Evolutionary conservation across 2,797 vertebrate species (phyloP), one percentile per base, ranked within the genome.

Genomic region (Esox masquinongy): DNA sequence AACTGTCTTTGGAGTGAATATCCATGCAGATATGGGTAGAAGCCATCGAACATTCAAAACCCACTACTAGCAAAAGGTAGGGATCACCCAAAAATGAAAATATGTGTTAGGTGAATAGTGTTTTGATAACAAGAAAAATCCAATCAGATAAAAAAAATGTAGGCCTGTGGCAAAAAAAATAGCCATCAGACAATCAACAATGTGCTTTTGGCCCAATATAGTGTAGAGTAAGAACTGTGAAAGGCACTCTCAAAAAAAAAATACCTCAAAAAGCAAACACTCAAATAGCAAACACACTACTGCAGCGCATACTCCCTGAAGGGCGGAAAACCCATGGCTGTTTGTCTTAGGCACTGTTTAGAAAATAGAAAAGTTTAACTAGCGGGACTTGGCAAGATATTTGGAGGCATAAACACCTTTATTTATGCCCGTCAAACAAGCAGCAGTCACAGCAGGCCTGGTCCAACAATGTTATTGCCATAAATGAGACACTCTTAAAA

Each of bases 401-500:
- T 47, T 6, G 17, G 31, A 29, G 75, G 66, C 77, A 75, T 72
- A 79, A 79, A 78, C 36, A 70, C 61, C 64, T 72, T 50, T 61
- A 79, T 76, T 11, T 51, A 70, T 77, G 69, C 39, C 51, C 22
- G 53, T 34, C 67, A 74, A 77, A 79, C 49, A 63, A 69, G 67
- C 29, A 61, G 66, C 14, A 36, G 76, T 59, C 74, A 74, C 61
- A 15, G 51, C 67, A 76, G 7, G 70, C 63, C 64, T 4, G 61
- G n/a, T 64, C 24, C 70, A 61, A 77, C 64, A 68, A 76, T 77
- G 75, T 80, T 69, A 73, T 8, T 80, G 70, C 73, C 56, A 79
- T 83, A 78, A 67, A 84, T 80, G 72, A 74, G 63, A 77, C 74
- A 70, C 34, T 81, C 51, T 76, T 74, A 74, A 72, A 84, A 80